A percentile compares a stretch with the other conserved stretches of the same genome.
Evolutionary conservation across 2,888 invertebrate genomes (phyloP).

Genomic region (Lagria hirta): DNA sequence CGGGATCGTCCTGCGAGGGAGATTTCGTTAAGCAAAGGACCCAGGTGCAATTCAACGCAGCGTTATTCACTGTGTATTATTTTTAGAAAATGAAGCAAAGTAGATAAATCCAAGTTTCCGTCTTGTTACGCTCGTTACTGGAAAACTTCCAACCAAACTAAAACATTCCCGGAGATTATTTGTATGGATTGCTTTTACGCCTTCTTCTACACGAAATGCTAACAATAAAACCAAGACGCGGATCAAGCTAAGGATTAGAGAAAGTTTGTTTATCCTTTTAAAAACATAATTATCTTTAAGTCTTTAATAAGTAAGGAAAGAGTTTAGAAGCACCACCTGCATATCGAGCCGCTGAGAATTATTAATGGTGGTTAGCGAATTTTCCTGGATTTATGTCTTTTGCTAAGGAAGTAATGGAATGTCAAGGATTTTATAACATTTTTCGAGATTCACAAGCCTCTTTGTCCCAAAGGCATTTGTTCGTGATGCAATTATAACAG

Average conservation of each 20-base stretch:
- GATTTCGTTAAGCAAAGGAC: conserved; percentile 36
- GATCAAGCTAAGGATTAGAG: conserved; percentile 12
- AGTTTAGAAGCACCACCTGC: no score
- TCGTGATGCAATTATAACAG: conserved; percentile 42
- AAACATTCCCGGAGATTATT: conserved; percentile 37
- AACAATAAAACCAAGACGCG: conserved; percentile 15
- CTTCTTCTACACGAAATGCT: conserved; percentile 16
- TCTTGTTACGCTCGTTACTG: conserved; percentile 33
- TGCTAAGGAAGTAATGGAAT: conserved; percentile 34
- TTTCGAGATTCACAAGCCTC: conserved; percentile 28
- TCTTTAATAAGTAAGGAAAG: conserved; percentile 12
- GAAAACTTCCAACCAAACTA: conserved; percentile 37
- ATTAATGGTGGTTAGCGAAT: no score
- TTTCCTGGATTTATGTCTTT: conserved; percentile 16
- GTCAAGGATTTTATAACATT: conserved; percentile 31
- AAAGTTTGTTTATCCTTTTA: conserved; percentile 15
- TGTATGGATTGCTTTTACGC: conserved; percentile 28
- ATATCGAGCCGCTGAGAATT: no score
- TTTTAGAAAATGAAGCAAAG: conserved; percentile 51
- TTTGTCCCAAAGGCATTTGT: conserved; percentile 33
- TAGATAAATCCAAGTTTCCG: conserved; percentile 48
- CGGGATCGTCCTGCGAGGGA: conserved; percentile 6
- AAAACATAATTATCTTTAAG: conserved; percentile 5
- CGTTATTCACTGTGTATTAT: conserved; percentile 50
- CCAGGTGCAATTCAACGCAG: conserved; percentile 47